These are phyloP conservation scores for Chiloscyllium plagiosum DNA, from an alignment of 2,113 vertebrate genomes.

Conservation along the genomic window DNA sequence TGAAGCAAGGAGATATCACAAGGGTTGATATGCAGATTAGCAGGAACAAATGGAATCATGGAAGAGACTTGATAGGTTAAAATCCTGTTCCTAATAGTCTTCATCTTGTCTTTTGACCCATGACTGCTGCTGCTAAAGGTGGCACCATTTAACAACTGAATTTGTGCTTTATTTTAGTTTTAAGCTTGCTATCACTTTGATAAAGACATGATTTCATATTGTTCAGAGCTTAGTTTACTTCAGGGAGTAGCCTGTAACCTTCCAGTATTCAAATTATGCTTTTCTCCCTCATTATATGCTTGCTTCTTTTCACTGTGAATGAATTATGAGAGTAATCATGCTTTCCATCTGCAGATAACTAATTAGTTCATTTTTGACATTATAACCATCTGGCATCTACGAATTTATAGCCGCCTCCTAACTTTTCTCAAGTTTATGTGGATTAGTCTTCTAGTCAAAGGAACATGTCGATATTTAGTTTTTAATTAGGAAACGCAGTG, in stretches of 20 bases:
- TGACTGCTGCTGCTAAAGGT: not conserved
- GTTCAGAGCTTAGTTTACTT: not conserved
- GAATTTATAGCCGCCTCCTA: not conserved
- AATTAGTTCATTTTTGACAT: not conserved
- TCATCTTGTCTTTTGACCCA: not conserved
- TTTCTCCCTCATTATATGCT: not conserved
- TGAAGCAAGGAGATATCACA: not conserved
- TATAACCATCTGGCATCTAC: not conserved
- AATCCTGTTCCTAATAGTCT: not conserved
- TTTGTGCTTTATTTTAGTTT: not conserved
- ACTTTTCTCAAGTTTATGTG: not conserved
- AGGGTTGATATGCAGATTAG: not conserved
- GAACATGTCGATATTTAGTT: not conserved
- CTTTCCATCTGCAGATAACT: not conserved
- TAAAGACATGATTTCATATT: not conserved
- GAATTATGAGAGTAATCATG: not conserved
- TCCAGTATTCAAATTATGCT: not conserved
- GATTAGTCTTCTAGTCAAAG: not conserved
- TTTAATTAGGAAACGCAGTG: slow-evolving; percentile 15
- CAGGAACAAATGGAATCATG: not conserved
- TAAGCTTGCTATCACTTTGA: not conserved
- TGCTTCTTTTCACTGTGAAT: not conserved
- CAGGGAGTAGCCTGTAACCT: not conserved
- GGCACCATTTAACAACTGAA: not conserved
- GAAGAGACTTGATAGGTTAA: not conserved